Evolutionary conservation across 2,113 vertebrate species (phyloP).

Genomic region (Thamnaconus septentrionalis): DNA sequence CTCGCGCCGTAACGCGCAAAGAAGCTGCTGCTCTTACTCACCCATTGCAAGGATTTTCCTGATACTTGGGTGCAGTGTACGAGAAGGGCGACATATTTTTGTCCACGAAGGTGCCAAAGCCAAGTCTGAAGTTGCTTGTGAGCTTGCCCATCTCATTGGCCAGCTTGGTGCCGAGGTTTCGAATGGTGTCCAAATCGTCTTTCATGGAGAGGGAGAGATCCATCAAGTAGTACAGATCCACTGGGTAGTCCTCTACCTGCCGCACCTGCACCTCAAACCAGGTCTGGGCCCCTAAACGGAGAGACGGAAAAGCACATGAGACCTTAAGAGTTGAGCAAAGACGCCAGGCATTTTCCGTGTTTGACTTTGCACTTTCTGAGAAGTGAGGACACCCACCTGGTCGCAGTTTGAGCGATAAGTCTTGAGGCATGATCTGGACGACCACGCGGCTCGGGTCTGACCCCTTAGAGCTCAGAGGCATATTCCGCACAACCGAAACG

Average conservation of each 20-base stretch:
- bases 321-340: background rate
- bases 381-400: constrained; percentile 78
- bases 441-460: constrained; percentile 75
- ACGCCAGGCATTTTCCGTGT: background rate
- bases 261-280: constrained; percentile 91
- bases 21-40: constrained; percentile 66
- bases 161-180: constrained; percentile 90
- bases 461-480: constrained; percentile 86
- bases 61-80: constrained; percentile 89
- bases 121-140: constrained; percentile 96
- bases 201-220: constrained; percentile 99
- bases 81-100: constrained; percentile 98
- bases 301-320: background rate
- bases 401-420: constrained; percentile 83
- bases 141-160: constrained; percentile 95
- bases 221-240: constrained; percentile 99
- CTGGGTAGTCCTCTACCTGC: constrained; percentile 96
- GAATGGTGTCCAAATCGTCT: constrained; percentile 92
- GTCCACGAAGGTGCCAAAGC: constrained; percentile 95
- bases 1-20: background rate
- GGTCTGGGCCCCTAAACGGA: constrained; percentile 81
- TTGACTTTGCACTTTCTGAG: background rate
- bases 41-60: constrained; percentile 95
- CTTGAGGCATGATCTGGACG: constrained; percentile 90
- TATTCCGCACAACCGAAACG: constrained; percentile 66